Evolutionary conservation across 2,797 vertebrate species (phyloP), one percentile per base, ranked within the genome.

Genomic region (Staurois parvus): DNA sequence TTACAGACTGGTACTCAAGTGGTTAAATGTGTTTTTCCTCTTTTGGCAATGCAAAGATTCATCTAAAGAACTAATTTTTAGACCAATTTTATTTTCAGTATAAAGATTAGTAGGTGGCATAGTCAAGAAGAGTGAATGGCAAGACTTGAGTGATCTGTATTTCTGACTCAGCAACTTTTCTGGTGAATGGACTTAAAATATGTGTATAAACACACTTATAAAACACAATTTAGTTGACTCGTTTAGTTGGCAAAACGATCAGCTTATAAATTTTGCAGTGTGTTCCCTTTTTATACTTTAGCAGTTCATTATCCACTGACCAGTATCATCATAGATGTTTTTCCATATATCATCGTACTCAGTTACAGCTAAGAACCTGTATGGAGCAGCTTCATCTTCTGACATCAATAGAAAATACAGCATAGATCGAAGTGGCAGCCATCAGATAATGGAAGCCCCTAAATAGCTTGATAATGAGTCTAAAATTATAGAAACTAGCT

Each of bases 391-490:
- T n/a, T 79, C 19, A 42, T 26, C 48, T 52, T 15, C 48, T 82
- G 52, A 40, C 52, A 77, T 70, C 26, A 72, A 45, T 48, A 77
- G 48, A 62, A 15, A 72, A 32, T 72, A 76, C 69, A 13, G 28
- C 40, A 70, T 52, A 62, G 19, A 37, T 26, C 48, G 67, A 70
- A 81, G 32, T 59, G n/a, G 24, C 42, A 76, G 42, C 13, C 56
- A 69, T 67, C 69, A 73, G 69, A 72, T 72, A 26, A 66, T 66
- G 26, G 28, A 83, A 77, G 56, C 76, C 17, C 32, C 73, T 83
- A 72, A 79, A 83, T 32, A 67, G 59, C 70, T n/a, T 72, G 34
- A 77, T 86, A 76, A 70, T 79, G 80, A 56, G 73, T 78, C 59
- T 34, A 68, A 72, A 87, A 64, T 56, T 15, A 5, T 28, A 87